Conservation (phyloP, 1,140 invertebrate species). For the Panagrolaimus sp. region DNA sequence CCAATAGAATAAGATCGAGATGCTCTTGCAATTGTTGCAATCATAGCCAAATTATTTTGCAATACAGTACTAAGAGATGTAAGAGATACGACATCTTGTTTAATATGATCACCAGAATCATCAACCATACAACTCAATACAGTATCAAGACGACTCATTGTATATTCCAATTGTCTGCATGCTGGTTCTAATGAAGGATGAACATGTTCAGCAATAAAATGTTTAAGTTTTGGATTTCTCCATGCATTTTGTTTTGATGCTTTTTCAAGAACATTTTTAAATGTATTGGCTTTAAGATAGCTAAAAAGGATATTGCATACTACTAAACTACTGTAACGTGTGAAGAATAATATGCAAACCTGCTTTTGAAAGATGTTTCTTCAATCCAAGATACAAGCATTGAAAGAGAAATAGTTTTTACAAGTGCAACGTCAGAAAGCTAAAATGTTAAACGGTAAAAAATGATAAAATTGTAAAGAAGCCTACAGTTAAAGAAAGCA, state of each 20-base stretch:
- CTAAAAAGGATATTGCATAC: background rate
- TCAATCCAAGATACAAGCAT: slow-evolving; percentile 24
- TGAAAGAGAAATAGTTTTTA: slow-evolving; percentile 24
- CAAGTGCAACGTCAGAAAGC: slow-evolving; percentile 1
- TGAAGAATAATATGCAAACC: background rate
- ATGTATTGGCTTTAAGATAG: slow-evolving; percentile 12
- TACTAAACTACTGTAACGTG: background rate
- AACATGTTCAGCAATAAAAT: slow-evolving; percentile 56
- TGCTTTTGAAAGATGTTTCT: background rate
- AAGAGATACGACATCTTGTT: slow-evolving; percentile 44
- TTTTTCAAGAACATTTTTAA: slow-evolving; percentile 21
- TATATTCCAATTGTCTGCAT: slow-evolving; percentile 39
- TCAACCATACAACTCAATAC: slow-evolving; percentile 31
- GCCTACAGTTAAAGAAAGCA: slow-evolving; percentile 41
- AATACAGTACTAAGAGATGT: slow-evolving; percentile 35
- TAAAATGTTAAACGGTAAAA: background rate
- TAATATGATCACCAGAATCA: slow-evolving; percentile 41
- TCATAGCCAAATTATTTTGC: slow-evolving; percentile 46
- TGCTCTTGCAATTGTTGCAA: slow-evolving; percentile 44
- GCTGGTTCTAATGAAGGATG: slow-evolving; percentile 52
- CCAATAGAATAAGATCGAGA: slow-evolving; percentile 56
- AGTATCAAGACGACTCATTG: slow-evolving; percentile 37
- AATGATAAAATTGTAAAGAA: background rate
- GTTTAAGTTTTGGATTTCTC: slow-evolving; percentile 38
- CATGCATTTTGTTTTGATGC: slow-evolving; percentile 25